Evolutionary conservation across 2,797 vertebrate genomes (phyloP), one percentile per base, ranked within the genome.

Genomic region (Rhyacichthys aspro): DNA sequence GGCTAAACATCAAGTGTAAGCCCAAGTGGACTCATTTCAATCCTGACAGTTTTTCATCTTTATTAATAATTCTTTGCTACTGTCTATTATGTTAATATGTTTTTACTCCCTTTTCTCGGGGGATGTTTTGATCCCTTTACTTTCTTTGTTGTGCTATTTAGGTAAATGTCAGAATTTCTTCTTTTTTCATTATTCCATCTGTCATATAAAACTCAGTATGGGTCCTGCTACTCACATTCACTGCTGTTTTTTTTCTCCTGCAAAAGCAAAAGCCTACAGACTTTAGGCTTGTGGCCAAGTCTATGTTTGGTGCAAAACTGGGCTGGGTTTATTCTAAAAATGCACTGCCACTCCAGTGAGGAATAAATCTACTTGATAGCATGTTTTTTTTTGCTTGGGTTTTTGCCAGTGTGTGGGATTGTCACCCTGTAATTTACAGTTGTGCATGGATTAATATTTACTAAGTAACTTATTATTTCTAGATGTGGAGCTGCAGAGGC

Each of bases 401-500:
- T 33, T 38, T 52, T 46, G 4, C 43, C 8, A 17, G 32, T 18
- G 38, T 43, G 14, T 5, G 23, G 52, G 16, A 63, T 18, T 32
- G 28, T 50, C 7, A 37, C 55, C 62, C 55, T 49, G 2, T 47
- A 37, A 44, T 56, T n/a, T 12, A 48, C 55, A 71, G 23, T 56
- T 47, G 18, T 39, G 32, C 49, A 28, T 9, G 60, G 32, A 68
- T 62, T 60, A 49, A 66, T 74, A 69, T 55, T 62, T 17, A 64
- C 7, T 52, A 12, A 55, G 32, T 36, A 10, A 11, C 65, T 76
- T 84, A 62, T 84, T n/a, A n/a, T 49, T 63, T 88, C 84, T 86
- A 98, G 96, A 97, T 81, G 93, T 96, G 85, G 96, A 98, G 82
- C 88, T 98, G 63, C 95, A 97, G 18, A 89, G 83, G 67, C 79